Evolutionary conservation across 2,888 invertebrate species (phyloP), one percentile per base, ranked within the genome.

Genomic region (Crepidodera aurea): DNA sequence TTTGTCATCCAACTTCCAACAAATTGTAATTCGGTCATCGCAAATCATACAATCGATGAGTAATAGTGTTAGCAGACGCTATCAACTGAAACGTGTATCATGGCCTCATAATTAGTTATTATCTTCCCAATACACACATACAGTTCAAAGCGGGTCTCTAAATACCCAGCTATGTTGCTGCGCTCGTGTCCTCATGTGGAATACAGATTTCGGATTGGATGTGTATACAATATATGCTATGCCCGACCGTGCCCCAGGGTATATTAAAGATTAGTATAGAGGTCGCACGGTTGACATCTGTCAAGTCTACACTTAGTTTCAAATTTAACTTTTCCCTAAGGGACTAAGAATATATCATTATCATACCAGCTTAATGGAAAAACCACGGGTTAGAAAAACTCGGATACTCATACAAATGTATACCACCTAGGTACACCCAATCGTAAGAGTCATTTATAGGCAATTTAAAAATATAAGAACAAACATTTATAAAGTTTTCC

Each of bases 1-100:
- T 60, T 63, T 61, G 65, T 69, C 68, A 67, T 66, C 64, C 60
- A 64, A 54, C 67, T 68, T 65, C 65, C 53, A 65, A 67, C 68
- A 62, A 69, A 69, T 69, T 70, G 68, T 69, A 67, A 69, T 70
- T 69, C 66, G 67, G 68, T 65, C 69, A 65, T 69, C 68, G 67
- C 68, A 68, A 68, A 71, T 70, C 69, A 66, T 56, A 70, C 68
- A 70, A 69, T 68, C 64, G 69, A 60, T 64, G 58, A 59, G 58
- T 71, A 69, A 71, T 67, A 68, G 62, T 61, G 68, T 69, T 70
- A 66, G 60, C 50, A 55, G 62, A 62, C 54, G 44, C 62, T 66
- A 68, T 68, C 64, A 64, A 66, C 64, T 67, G 67, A 68, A 69
- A 65, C 69, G 67, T 68, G 68, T 66, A 69, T 68, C 67, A 71